These are phyloP conservation scores for Spea multiplicata DNA, from an alignment of 2,113 vertebrate genomes.

Conservation along the genomic window DNA sequence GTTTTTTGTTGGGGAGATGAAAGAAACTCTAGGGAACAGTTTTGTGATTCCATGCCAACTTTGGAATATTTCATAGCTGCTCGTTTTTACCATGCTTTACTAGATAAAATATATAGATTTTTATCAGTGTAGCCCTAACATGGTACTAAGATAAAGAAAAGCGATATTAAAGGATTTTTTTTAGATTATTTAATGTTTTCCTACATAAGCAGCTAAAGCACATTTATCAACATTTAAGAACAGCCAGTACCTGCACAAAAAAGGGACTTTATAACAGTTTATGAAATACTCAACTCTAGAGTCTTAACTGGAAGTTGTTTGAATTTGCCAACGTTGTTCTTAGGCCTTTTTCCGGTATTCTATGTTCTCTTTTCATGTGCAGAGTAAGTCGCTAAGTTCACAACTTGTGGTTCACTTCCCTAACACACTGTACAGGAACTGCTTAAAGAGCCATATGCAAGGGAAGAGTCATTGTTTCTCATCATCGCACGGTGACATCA, in stretches of 20 bases:
- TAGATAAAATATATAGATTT: slow-evolving; percentile 26
- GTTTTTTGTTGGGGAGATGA: slow-evolving; percentile 58
- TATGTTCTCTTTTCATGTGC: neutral
- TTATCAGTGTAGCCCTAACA: slow-evolving; percentile 13
- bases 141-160: slow-evolving; percentile 9
- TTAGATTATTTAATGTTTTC: slow-evolving; percentile 20
- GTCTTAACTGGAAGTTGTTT: slow-evolving; percentile 44
- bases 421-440: slow-evolving; percentile 58
- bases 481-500: slow-evolving; percentile 58
- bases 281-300: slow-evolving; percentile 36
- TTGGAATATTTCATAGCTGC: slow-evolving; percentile 43
- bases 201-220: neutral
- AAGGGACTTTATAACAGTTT: slow-evolving; percentile 53
- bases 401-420: slow-evolving; percentile 60
- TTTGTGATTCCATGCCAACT: slow-evolving; percentile 50
- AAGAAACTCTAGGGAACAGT: slow-evolving; percentile 46
- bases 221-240: slow-evolving; percentile 18
- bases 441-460: slow-evolving; percentile 58
- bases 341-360: slow-evolving; percentile 1
- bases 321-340: slow-evolving; percentile 20
- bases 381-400: slow-evolving; percentile 51
- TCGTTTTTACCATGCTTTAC: slow-evolving; percentile 33
- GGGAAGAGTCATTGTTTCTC: slow-evolving; percentile 57
- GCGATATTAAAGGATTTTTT: slow-evolving; percentile 1
- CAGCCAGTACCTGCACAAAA: slow-evolving; percentile 47